These are phyloP conservation scores for Protobothrops flavoviridis DNA, from an alignment of 2,113 vertebrate species.

Conservation along the genomic window DNA sequence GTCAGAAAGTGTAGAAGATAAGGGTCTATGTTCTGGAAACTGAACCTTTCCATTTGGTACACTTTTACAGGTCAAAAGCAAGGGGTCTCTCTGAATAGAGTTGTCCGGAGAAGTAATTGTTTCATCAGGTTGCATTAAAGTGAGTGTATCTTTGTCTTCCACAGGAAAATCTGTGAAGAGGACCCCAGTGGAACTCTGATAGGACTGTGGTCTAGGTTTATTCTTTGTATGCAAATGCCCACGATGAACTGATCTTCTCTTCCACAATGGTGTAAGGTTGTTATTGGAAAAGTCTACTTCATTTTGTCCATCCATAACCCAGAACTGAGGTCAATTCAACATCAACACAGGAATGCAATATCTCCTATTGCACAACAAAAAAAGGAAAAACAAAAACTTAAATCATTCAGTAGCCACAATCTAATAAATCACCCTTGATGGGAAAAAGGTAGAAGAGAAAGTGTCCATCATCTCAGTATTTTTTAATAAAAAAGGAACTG, in stretches of 20 bases:
- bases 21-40: constrained; percentile 50
- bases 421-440: no score
- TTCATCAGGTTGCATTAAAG: constrained; percentile 69
- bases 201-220: constrained; percentile 80
- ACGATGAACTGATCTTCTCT: constrained; percentile 64
- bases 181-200: constrained; percentile 79
- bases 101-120: constrained; percentile 55
- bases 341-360: background rate
- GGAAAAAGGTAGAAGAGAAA: background rate
- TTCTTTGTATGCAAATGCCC: constrained; percentile 49
- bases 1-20: constrained; percentile 59
- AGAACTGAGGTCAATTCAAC: constrained; percentile 3
- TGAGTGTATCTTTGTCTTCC: constrained; percentile 71
- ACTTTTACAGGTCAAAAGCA: background rate
- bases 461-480: background rate
- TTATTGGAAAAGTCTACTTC: constrained; percentile 78
- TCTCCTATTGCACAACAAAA: constrained; percentile 2
- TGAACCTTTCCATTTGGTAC: constrained; percentile 52
- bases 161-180: constrained; percentile 78
- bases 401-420: constrained; percentile 6
- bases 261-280: constrained; percentile 77
- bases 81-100: constrained; percentile 33
- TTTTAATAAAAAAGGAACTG: background rate
- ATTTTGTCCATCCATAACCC: constrained; percentile 79
- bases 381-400: background rate